Evolutionary conservation across 37 sponge, comb jelly and placozoan genomes (phyloP).

Genomic region (Eunapius fragilis): DNA sequence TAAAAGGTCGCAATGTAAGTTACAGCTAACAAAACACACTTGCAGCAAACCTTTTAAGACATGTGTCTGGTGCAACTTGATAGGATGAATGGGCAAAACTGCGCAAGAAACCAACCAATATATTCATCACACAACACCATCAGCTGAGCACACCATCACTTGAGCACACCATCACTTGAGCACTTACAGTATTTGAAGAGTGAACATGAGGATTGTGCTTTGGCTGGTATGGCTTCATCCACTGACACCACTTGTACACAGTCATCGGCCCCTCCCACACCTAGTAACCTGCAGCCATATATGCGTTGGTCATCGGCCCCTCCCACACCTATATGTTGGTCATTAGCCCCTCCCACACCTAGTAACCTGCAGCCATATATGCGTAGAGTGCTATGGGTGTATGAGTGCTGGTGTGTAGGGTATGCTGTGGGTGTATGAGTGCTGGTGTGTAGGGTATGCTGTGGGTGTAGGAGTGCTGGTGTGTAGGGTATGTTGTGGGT

Average conservation of each 20-base stretch:
- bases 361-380: conserved; percentile 4
- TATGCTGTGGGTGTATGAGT: no score
- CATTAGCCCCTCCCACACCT: conserved; percentile 50
- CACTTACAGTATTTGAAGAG: conserved; percentile 52
- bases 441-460: no score
- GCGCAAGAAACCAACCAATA: not conserved
- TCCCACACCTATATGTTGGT: not conserved
- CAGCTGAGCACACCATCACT: not conserved
- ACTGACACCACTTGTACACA: conserved; percentile 33
- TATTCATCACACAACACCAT: not conserved
- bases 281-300: conserved; percentile 14
- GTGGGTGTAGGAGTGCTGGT: no score
- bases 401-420: no score
- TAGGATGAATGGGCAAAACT: not conserved
- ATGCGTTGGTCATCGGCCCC: not conserved
- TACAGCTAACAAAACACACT: not conserved
- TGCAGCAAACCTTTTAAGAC: conserved; percentile 29
- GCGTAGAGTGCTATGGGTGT: not conserved
- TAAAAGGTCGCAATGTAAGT: not conserved
- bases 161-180: not conserved
- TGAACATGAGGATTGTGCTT: not conserved
- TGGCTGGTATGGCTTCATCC: not conserved
- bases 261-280: conserved; percentile 52
- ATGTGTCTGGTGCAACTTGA: conserved; percentile 18
- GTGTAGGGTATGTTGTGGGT: no score